Evolutionary conservation across 2,113 vertebrate species (phyloP).

Genomic region (Poeciliopsis turrubarensis): DNA sequence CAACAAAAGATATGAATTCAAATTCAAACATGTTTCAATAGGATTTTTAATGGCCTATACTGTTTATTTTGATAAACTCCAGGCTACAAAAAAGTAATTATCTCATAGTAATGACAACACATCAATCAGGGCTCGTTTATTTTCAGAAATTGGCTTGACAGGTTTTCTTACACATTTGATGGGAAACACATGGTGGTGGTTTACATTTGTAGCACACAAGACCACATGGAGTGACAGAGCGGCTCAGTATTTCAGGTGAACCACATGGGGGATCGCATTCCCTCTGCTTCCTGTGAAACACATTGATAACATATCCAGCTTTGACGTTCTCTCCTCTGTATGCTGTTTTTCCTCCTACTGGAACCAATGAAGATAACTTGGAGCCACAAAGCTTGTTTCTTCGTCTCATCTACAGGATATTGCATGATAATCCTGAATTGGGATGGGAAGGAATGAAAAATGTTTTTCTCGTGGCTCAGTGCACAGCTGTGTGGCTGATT

Average conservation of each 20-base stretch:
- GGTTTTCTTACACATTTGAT: slow-evolving; percentile 25
- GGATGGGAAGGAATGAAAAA: slow-evolving; percentile 2
- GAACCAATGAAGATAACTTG: slow-evolving; percentile 1
- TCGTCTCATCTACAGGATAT: slow-evolving; percentile 17
- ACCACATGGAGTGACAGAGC: slow-evolving; percentile 18
- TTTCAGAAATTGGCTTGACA: slow-evolving; percentile 12
- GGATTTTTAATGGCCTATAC: slow-evolving; percentile 26
- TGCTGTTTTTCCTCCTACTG: background rate
- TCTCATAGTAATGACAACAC: slow-evolving; percentile 41
- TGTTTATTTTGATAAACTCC: slow-evolving; percentile 24
- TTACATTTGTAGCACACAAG: slow-evolving; percentile 29
- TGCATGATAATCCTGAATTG: slow-evolving; percentile 1
- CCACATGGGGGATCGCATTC: slow-evolving; percentile 26
- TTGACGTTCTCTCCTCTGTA: slow-evolving; percentile 40
- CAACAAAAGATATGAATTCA: slow-evolving; percentile 12
- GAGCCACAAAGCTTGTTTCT: slow-evolving; percentile 14
- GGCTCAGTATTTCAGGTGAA: slow-evolving; percentile 24
- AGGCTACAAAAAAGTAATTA: slow-evolving; percentile 34
- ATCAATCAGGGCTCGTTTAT: slow-evolving; percentile 23
- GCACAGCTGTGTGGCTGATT: slow-evolving; percentile 8
- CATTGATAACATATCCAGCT: slow-evolving; percentile 28
- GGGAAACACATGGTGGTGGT: slow-evolving; percentile 4
- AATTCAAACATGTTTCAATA: slow-evolving; percentile 26
- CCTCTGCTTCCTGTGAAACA: slow-evolving; percentile 31
- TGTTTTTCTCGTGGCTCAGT: slow-evolving; percentile 1